Evolutionary conservation across 2,113 vertebrate species (phyloP).

Genomic region (Macroglossus sobrinus): DNA sequence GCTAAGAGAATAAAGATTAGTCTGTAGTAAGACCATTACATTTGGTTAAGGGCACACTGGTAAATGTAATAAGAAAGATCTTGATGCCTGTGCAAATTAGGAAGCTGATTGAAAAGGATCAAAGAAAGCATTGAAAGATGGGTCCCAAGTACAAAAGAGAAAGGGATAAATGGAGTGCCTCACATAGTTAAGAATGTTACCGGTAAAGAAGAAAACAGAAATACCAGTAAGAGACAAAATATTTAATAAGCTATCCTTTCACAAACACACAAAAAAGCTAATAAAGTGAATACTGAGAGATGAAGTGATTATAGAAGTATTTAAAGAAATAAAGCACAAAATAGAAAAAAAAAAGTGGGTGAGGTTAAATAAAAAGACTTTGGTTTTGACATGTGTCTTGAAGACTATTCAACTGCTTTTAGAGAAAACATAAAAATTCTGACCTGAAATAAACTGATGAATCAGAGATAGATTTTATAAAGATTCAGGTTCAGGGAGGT

Average conservation of each 20-base stretch:
- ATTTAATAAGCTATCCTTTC: conserved; percentile 16
- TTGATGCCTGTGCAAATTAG: conserved; percentile 68
- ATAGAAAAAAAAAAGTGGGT: neutral
- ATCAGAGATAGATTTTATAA: conserved; percentile 53
- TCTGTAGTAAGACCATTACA: conserved; percentile 56
- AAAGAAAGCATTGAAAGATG: conserved; percentile 71
- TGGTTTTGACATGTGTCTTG: conserved; percentile 19
- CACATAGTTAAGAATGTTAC: conserved; percentile 23
- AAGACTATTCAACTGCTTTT: conserved; percentile 39
- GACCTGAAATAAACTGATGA: conserved; percentile 53
- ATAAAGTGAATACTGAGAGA: conserved; percentile 15
- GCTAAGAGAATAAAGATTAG: conserved; percentile 51
- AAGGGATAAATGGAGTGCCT: conserved; percentile 38
- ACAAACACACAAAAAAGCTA: conserved; percentile 17
- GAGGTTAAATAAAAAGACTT: neutral
- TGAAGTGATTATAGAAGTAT: neutral
- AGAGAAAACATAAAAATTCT: conserved; percentile 44
- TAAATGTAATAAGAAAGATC: conserved; percentile 57
- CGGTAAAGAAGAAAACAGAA: conserved; percentile 39
- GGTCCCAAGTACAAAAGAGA: conserved; percentile 54
- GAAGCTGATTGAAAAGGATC: conserved; percentile 69
- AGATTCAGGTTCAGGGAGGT: conserved; percentile 55
- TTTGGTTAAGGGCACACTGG: conserved; percentile 47
- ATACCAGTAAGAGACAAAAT: conserved; percentile 31
- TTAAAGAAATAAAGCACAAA: neutral